A percentile compares a stretch with the other conserved stretches of the same genome.
phyloP scores from a whole-genome alignment of 2,797 vertebrate genomes.

The Halcyon smyrnensis region DNA sequence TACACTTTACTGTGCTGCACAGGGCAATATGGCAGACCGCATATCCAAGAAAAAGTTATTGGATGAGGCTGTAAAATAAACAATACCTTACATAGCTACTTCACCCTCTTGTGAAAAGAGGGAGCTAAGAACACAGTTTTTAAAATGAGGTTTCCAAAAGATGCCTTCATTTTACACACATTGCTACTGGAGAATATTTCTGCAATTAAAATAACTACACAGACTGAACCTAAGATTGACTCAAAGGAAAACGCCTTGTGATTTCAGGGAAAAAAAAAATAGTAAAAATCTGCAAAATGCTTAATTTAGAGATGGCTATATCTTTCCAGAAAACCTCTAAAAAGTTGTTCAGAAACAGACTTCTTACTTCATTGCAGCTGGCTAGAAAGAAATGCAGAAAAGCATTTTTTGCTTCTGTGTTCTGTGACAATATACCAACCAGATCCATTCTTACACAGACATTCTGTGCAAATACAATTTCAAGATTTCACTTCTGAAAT shows the following conservation, averaged over 20 bases:
- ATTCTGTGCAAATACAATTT: neutral
- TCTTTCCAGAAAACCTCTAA: neutral
- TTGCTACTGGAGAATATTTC: neutral
- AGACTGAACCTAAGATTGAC: neutral
- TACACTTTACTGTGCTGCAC: neutral
- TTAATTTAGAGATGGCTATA: neutral
- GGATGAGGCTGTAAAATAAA: slow-evolving; percentile 30
- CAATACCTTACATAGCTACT: slow-evolving; percentile 1
- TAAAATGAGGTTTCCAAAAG: neutral
- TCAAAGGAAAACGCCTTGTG: neutral
- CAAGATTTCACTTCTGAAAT: neutral
- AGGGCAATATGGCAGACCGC: neutral
- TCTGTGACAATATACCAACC: neutral
- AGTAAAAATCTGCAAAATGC: no score
- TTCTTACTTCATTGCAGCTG: neutral
- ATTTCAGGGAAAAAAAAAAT: neutral
- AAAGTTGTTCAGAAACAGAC: neutral
- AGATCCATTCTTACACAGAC: neutral
- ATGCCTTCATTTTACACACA: neutral
- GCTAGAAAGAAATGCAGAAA: neutral
- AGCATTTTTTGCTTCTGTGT: neutral
- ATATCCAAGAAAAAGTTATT: neutral
- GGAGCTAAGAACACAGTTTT: neutral
- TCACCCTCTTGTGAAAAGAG: neutral
- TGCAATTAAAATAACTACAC: slow-evolving; percentile 5